A percentile compares a stretch with the other conserved stretches of the same genome.
Evolutionary conservation across 1,140 invertebrate genomes (phyloP).

Genomic region (Eriocheir sinensis): DNA sequence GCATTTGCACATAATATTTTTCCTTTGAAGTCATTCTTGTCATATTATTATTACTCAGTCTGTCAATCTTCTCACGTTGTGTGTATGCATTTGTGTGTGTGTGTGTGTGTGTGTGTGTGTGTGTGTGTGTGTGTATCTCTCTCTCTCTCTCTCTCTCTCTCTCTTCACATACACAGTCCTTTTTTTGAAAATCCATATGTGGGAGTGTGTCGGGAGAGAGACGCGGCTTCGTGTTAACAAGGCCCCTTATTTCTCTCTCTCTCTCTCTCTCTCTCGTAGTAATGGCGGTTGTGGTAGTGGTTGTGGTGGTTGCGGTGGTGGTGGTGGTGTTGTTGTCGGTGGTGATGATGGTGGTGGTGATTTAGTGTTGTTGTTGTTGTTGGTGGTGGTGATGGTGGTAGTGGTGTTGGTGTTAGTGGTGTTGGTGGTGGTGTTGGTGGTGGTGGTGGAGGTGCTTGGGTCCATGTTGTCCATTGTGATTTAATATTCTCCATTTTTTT

Average conservation of each 20-base stretch:
- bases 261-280: too few relatives aligned
- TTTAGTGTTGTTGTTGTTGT: too few relatives aligned
- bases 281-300: not conserved
- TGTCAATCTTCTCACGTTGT: not conserved
- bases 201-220: not conserved
- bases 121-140: too few relatives aligned
- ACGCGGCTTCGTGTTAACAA: not conserved
- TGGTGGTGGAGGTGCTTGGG: not conserved
- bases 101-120: slow-evolving; percentile 4
- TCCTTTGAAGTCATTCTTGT: too few relatives aligned
- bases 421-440: not conserved
- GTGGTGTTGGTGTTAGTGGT: not conserved
- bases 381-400: not conserved
- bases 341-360: not conserved
- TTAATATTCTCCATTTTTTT: too few relatives aligned
- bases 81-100: not conserved
- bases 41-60: too few relatives aligned
- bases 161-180: not conserved
- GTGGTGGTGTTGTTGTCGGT: not conserved
- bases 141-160: not conserved
- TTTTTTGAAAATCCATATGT: slow-evolving; percentile 7
- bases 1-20: not conserved
- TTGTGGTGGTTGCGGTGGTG: not conserved
- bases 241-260: not conserved
- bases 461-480: too few relatives aligned